Conservation (phyloP, 2,113 vertebrate species). For the Labeo rohita region DNA sequence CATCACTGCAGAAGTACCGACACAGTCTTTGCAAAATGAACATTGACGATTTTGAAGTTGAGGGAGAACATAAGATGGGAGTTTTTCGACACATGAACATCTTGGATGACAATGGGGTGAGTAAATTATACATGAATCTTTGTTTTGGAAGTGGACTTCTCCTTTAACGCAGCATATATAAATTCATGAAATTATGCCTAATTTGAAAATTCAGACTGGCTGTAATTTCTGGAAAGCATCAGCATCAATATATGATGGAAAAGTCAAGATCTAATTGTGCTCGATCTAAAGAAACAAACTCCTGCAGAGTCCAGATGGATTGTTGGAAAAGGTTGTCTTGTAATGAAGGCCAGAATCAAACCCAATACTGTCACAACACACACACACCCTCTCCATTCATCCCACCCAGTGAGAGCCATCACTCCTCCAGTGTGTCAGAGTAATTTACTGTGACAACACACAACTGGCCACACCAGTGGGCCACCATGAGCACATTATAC, state of each 20-base stretch:
- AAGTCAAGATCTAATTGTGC: not conserved
- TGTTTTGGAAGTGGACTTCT: too few relatives aligned
- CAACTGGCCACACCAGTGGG: constrained; percentile 65
- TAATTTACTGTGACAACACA: constrained; percentile 77
- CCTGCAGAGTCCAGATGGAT: not conserved
- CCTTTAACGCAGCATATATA: not conserved
- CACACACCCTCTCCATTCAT: constrained; percentile 19
- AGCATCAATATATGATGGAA: not conserved
- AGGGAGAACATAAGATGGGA: too few relatives aligned
- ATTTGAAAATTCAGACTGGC: not conserved
- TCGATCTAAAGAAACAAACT: not conserved
- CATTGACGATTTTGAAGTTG: too few relatives aligned
- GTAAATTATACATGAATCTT: too few relatives aligned
- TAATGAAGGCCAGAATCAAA: not conserved
- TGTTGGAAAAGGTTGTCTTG: not conserved
- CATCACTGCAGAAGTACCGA: too few relatives aligned
- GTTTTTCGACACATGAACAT: too few relatives aligned
- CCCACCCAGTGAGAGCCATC: constrained; percentile 66
- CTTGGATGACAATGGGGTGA: too few relatives aligned
- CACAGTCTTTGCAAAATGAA: too few relatives aligned
- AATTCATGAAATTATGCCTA: not conserved
- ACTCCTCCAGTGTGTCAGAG: constrained; percentile 66
- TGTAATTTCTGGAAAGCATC: not conserved
- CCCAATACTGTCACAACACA: not conserved
- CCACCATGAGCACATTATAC: constrained; percentile 57